Conservation (phyloP, 2,888 invertebrate species). For the Fragum sueziense region DNA sequence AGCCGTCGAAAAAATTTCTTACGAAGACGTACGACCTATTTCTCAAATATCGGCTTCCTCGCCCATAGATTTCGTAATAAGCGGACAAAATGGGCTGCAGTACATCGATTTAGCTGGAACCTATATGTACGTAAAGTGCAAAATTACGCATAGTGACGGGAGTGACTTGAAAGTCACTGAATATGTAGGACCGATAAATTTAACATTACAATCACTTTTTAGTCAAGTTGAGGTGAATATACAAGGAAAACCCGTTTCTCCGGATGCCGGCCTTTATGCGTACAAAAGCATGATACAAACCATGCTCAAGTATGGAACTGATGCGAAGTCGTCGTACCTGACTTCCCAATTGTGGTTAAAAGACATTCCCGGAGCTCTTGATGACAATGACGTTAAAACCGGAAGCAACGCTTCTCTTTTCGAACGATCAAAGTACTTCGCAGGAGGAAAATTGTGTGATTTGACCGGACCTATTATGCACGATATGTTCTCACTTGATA, state of each 20-base stretch:
- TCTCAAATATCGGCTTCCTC: constrained; percentile 20
- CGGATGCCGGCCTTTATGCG: constrained; percentile 30
- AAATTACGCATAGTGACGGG: constrained; percentile 34
- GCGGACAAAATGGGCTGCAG: constrained; percentile 18
- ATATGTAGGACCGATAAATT: constrained; percentile 42
- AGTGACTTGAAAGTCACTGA: constrained; percentile 21
- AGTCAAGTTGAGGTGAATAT: constrained; percentile 43
- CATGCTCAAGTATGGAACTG: constrained; percentile 32
- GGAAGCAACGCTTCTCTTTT: constrained; percentile 37
- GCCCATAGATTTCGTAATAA: constrained; percentile 28
- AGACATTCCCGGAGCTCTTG: constrained; percentile 32
- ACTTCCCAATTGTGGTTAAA: constrained; percentile 27
- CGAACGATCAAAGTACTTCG: constrained; percentile 13
- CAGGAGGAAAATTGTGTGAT: constrained; percentile 29
- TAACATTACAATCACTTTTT: constrained; percentile 33
- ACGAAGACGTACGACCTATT: constrained; percentile 23
- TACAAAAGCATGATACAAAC: constrained; percentile 38
- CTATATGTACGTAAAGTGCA: constrained; percentile 32
- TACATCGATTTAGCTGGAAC: constrained; percentile 33
- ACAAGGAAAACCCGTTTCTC: constrained; percentile 31
- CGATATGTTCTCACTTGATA: constrained; percentile 29
- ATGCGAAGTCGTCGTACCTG: constrained; percentile 24
- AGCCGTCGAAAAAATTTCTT: constrained; percentile 28
- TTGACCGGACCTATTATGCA: constrained; percentile 42
- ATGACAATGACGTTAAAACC: constrained; percentile 18